Percentiles rank a stretch among this genome's conserved stretches.
Conservation (phyloP, 1,140 invertebrate species). For the Macrocentrus cingulum region DNA sequence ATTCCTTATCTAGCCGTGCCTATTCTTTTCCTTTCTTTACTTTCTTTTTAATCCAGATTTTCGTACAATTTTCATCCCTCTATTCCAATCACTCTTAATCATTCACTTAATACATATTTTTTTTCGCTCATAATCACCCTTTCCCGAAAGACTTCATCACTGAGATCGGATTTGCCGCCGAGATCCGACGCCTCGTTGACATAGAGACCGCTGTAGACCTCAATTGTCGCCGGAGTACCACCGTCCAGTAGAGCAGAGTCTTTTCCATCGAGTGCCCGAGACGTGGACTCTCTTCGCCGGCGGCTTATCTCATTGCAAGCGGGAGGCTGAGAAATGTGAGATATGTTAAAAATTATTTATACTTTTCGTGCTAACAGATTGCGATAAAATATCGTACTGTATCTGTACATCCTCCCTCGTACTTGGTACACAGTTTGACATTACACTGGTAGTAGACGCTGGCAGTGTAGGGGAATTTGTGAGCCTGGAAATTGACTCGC, state of each 20-base stretch:
- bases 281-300: constrained; percentile 60
- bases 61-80: too few species aligned
- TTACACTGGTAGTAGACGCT: constrained; percentile 94
- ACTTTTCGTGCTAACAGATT: too few species aligned
- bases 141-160: constrained; percentile 76
- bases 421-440: constrained; percentile 77
- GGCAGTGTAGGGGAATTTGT: constrained; percentile 92
- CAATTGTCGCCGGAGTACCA: constrained; percentile 75
- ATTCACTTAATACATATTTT: too few species aligned
- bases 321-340: constrained; percentile 63
- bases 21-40: too few species aligned
- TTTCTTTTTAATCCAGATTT: too few species aligned
- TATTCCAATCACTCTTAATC: too few species aligned
- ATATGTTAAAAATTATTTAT: neutral
- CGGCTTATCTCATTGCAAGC: constrained; percentile 64
- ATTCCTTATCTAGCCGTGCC: too few species aligned
- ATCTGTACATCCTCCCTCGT: constrained; percentile 65
- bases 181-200: constrained; percentile 84
- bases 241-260: constrained; percentile 58
- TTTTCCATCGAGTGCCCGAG: constrained; percentile 39
- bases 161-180: constrained; percentile 64
- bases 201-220: constrained; percentile 88
- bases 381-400: constrained; percentile 56
- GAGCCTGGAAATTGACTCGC: constrained; percentile 84
- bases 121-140: too few species aligned